Evolutionary conservation across 2,888 invertebrate genomes (phyloP), one percentile per base, ranked within the genome.

Genomic region (Nesidiocoris tenuis): DNA sequence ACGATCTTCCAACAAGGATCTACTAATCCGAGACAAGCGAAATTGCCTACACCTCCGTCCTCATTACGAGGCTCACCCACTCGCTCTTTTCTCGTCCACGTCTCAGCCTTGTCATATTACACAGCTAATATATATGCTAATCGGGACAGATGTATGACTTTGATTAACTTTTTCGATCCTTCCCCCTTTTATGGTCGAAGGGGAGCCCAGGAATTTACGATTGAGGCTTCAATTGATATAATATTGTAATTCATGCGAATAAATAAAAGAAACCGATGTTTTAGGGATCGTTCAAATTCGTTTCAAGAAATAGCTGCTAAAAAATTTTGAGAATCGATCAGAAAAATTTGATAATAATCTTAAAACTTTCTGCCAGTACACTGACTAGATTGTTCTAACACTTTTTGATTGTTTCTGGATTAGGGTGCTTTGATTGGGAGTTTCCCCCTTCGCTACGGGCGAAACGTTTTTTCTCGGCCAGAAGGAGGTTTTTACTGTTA

Each of bases 81-180:
- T 74, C 74, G 54, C 55, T 19, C 24, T 39, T n/a, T 39, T 12
- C 39, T 39, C 39, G 39, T 3, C 39, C 39, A 39, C 39, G 39
- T 39, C 39, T 39, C 39, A 12, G 39, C 56, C 55, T 23, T 64
- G 74, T 64, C 74, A 64, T 74, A 74, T 74, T 74, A 74, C 56
- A 74, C 56, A 64, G 64, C 74, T 74, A 74, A 74, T 74, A 74
- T 74, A 74, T 74, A 74, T 74, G 74, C 74, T 74, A 74, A 74
- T 74, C 74, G 64, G 74, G 56, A 55, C 64, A 74, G 64, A 64
- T 63, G 64, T 74, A 64, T 64, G 74, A 64, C 74, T 74, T 64
- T 74, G 74, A 74, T 74, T 74, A 74, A 74, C 72, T 74, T 74
- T 74, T 70, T 70, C 70, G 25, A 54, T 55, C 67, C 67, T 23